Percentiles rank a stretch among this genome's conserved stretches.
Evolutionary conservation across 2,888 invertebrate species (phyloP).

Genomic region (Athalia cordata): DNA sequence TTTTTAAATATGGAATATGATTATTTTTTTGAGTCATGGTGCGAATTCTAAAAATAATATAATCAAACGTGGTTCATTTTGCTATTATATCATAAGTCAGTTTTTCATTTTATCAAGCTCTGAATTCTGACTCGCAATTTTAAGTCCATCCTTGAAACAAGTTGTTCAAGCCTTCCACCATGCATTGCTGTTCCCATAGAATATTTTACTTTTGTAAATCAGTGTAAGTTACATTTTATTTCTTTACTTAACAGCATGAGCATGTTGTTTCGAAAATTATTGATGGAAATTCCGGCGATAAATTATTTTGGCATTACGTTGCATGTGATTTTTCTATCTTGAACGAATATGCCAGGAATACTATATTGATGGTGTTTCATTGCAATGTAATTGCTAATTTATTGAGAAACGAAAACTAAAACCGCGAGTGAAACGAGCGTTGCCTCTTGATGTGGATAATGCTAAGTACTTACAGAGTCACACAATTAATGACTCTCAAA

Average conservation of each 20-base stretch:
- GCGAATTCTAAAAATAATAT: background rate
- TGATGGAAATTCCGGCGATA: slow-evolving; percentile 8
- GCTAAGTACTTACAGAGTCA: background rate
- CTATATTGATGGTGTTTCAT: slow-evolving; percentile 31
- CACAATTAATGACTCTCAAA: background rate
- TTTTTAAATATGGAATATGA: too few species aligned
- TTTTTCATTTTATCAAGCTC: slow-evolving; percentile 18
- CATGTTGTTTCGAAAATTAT: slow-evolving; percentile 23
- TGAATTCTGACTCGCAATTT: slow-evolving; percentile 24
- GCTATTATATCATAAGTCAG: background rate
- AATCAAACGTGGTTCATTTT: slow-evolving; percentile 11
- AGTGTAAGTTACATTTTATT: slow-evolving; percentile 41
- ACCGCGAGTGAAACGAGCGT: background rate
- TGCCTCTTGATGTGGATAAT: background rate
- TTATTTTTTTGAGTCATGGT: too few species aligned
- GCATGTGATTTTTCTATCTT: slow-evolving; percentile 22
- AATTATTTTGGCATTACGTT: slow-evolving; percentile 9
- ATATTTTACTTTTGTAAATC: slow-evolving; percentile 34
- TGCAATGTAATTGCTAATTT: background rate
- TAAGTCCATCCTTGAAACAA: slow-evolving; percentile 9
- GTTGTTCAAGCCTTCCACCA: background rate
- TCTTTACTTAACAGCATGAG: slow-evolving; percentile 21
- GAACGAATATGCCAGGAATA: slow-evolving; percentile 17
- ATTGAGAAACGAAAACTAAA: background rate
- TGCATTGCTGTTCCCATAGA: slow-evolving; percentile 28